Base-by-base conservation (phyloP, 2,113 vertebrate genomes). In the Ranitomeya variabilis region DNA sequence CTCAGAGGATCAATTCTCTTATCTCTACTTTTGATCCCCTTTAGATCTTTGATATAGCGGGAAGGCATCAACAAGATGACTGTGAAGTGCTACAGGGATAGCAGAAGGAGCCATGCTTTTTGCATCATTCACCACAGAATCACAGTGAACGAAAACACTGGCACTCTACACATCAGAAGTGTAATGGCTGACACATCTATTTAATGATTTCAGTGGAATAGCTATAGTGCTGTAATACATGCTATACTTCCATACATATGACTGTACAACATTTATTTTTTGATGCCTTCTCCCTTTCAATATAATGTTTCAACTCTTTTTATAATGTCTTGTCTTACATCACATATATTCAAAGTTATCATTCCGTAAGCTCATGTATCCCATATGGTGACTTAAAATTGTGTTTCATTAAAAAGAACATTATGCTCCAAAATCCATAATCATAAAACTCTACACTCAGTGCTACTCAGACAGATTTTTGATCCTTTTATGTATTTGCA, bases 371-470 rank as follows among this genome's bases (percentile, higher is more conserved):
- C 66, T 82, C 69, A 73, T 55, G 14, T 23, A 57, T 87, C 26
- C 86, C 67, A 83, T 82, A 87, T 80, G 77, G 76, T 57, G 76
- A 23, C 52, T 87, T 87, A 19, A 86, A 87, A 55, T 31, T 87
- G 54, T 52, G 26, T 83, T 88, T 74, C 57, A 83, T 83, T 83
- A 76, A 82, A 88, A 73, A 73, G 55, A 74, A 31, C 62, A 64
- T 81, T 82, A 73, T 73, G 52, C 26, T 82, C 18, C 23, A 62
- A 82, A 60, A 73, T 8, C 45, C 67, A 88, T 88, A 74, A 74
- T 60, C 67, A 80, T 88, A 88, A 88, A 88, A 76, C 67, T 74
- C 31, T 54, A 51, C 66, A 45, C 67, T 51, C 71, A 57, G 10
- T 60, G 52, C 74, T 64, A 81, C 86, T 82, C 71, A 71, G 52